Evolutionary conservation across 2,797 vertebrate genomes (phyloP).

Genomic region (Poecile montanus): DNA sequence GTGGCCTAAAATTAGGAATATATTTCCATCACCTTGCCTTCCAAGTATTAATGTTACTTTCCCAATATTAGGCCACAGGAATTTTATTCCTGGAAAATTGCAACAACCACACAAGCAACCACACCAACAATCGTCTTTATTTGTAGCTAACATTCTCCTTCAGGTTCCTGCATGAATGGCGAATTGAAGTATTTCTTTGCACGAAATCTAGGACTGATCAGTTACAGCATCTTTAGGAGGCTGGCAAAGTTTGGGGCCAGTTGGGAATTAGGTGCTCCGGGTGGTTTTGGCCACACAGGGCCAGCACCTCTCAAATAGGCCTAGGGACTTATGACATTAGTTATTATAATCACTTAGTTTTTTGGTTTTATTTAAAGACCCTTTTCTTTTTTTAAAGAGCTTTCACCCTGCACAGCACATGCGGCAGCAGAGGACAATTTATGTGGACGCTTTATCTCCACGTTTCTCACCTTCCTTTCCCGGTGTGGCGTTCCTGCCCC

Average conservation of each 20-base stretch:
- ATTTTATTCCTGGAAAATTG: not conserved
- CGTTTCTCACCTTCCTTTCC: not conserved
- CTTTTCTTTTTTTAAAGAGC: too few relatives aligned
- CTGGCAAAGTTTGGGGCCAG: too few relatives aligned
- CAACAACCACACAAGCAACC: not conserved
- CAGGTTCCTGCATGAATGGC: not conserved
- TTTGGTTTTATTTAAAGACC: not conserved
- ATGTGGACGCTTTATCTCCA: not conserved
- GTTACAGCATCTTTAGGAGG: not conserved
- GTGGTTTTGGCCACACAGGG: not conserved
- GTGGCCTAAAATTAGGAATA: not conserved
- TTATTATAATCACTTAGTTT: not conserved
- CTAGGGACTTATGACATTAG: too few relatives aligned
- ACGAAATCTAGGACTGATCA: accelerated
- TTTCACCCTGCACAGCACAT: accelerated
- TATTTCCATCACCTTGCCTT: not conserved
- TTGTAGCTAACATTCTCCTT: not conserved
- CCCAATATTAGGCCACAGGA: not conserved
- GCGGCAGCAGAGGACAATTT: not conserved
- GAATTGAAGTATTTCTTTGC: not conserved
- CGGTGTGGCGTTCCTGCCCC: not conserved
- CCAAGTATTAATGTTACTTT: not conserved
- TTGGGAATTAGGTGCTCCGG: not conserved
- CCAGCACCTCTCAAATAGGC: not conserved
- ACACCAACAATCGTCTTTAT: not conserved